Percentiles rank a stretch among this genome's conserved stretches.
These are phyloP conservation scores for Ennomos fuscantarius DNA, from an alignment of 2,888 invertebrate genomes.

Conservation along the genomic window DNA sequence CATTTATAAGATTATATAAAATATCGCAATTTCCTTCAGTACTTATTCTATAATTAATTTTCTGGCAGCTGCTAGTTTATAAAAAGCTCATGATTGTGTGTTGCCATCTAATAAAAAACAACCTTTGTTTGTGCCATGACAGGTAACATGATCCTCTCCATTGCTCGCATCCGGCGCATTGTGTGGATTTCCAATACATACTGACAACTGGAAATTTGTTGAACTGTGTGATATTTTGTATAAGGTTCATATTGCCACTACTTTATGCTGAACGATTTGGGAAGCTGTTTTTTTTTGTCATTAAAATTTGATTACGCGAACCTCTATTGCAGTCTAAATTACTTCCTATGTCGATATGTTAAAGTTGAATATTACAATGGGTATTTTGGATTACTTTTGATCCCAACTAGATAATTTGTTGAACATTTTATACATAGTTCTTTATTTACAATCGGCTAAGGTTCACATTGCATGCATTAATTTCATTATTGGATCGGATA, in stretches of 20 bases:
- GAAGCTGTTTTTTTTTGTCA: constrained; percentile 18
- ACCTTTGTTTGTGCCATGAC: constrained; percentile 15
- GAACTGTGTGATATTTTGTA: neutral
- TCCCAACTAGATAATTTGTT: constrained; percentile 2
- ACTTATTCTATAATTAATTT: no score
- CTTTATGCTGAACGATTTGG: neutral
- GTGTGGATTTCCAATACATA: constrained; percentile 33
- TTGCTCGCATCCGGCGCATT: constrained; percentile 39
- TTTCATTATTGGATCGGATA: constrained; percentile 15
- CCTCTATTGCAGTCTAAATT: neutral
- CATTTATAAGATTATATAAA: no score
- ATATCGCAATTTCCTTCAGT: no score
- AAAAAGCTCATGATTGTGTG: neutral
- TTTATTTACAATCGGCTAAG: constrained; percentile 4
- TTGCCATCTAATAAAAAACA: constrained; percentile 1
- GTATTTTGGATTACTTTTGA: constrained; percentile 1
- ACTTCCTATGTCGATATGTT: neutral
- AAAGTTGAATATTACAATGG: constrained; percentile 10
- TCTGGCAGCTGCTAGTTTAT: neutral
- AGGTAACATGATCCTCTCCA: constrained; percentile 34
- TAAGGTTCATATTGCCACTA: constrained; percentile 8
- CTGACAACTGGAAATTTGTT: neutral
- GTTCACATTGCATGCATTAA: neutral
- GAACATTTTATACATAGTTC: constrained; percentile 2
- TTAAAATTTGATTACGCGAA: constrained; percentile 3